Evolutionary conservation across 2,888 invertebrate genomes (phyloP).

Genomic region (Patella pellucida): DNA sequence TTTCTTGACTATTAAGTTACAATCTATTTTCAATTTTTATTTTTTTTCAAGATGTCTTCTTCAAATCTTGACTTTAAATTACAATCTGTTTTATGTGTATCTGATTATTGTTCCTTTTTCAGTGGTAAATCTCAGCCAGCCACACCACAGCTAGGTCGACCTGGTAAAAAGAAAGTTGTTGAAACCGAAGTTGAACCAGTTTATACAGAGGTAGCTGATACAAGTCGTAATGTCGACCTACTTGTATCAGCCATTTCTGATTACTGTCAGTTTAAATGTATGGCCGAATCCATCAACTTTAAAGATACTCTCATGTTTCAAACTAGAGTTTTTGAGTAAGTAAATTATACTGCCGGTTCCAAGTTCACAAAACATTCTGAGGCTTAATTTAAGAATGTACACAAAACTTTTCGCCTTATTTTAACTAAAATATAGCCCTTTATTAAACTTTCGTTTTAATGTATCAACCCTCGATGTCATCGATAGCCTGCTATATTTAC

Average conservation of each 20-base stretch:
- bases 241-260: conserved; percentile 66
- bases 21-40: too few relatives aligned
- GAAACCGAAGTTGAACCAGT: conserved; percentile 70
- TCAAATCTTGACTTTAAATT: too few relatives aligned
- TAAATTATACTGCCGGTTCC: conserved; percentile 11
- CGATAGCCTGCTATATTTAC: too few relatives aligned
- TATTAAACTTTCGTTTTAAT: too few relatives aligned
- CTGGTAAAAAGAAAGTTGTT: conserved; percentile 68
- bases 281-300: conserved; percentile 63
- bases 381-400: neutral
- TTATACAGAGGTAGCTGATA: conserved; percentile 62
- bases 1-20: too few relatives aligned
- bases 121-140: conserved; percentile 35
- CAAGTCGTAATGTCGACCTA: conserved; percentile 61
- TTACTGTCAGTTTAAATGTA: conserved; percentile 66
- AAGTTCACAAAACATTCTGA: neutral
- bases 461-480: too few relatives aligned
- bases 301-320: conserved; percentile 71
- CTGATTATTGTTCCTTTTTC: neutral
- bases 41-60: too few relatives aligned
- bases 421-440: neutral
- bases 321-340: conserved; percentile 69
- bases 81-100: too few relatives aligned
- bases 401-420: neutral
- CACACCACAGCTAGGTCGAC: conserved; percentile 44